These are phyloP conservation scores for Batillaria attramentaria DNA, from an alignment of 1,140 invertebrate species.

Conservation along the genomic window DNA sequence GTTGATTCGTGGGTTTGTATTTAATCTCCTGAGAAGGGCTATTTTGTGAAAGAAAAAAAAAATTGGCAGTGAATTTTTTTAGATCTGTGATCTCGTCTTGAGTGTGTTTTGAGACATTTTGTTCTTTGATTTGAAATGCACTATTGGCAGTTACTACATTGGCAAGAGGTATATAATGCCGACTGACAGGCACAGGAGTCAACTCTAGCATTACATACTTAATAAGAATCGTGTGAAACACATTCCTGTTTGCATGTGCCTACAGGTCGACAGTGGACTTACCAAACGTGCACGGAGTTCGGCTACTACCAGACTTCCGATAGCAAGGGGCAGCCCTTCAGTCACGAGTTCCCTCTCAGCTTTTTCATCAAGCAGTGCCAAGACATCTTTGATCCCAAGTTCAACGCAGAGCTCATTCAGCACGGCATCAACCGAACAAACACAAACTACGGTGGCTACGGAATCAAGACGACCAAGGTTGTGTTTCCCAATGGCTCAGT, in stretches of 20 bases:
- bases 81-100: no score
- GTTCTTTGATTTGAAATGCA: no score
- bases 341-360: slow-evolving; percentile 81
- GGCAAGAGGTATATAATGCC: no score
- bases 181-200: no score
- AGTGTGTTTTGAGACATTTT: no score
- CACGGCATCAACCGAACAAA: slow-evolving; percentile 82
- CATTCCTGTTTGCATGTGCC: slow-evolving; percentile 33
- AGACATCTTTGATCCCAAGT: slow-evolving; percentile 83
- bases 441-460: slow-evolving; percentile 83
- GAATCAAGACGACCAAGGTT: slow-evolving; percentile 81
- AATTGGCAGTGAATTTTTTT: no score
- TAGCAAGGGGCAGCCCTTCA: slow-evolving; percentile 81
- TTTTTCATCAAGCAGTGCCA: slow-evolving; percentile 87
- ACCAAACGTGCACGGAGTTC: slow-evolving; percentile 96
- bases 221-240: no score
- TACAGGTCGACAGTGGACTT: slow-evolving; percentile 84
- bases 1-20: no score
- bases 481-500: slow-evolving; percentile 92
- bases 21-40: no score
- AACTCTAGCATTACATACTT: no score
- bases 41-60: no score
- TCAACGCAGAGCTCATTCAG: slow-evolving; percentile 76
- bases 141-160: no score
- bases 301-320: slow-evolving; percentile 94